phyloP scores from a whole-genome alignment of 2,888 invertebrate species.

The Agonopterix heracliana region DNA sequence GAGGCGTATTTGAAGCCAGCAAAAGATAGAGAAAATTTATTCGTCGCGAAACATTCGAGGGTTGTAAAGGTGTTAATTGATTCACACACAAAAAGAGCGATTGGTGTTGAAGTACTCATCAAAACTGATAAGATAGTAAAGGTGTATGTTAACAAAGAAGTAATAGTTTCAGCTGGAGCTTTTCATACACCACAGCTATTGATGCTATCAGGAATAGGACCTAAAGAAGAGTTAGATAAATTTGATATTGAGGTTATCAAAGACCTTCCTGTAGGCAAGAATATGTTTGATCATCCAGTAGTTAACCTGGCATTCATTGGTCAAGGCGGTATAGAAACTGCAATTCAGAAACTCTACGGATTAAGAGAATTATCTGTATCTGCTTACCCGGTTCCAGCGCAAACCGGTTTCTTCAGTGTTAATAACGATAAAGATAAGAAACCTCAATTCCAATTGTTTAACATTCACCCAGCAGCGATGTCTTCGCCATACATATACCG shows the following conservation, averaged over 20 bases:
- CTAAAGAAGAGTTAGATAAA: constrained; percentile 34
- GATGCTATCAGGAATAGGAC: constrained; percentile 59
- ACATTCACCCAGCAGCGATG: constrained; percentile 4
- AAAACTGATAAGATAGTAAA: constrained; percentile 29
- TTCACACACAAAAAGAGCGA: constrained; percentile 27
- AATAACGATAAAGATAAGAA: constrained; percentile 7
- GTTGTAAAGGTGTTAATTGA: constrained; percentile 50
- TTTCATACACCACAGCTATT: constrained; percentile 56
- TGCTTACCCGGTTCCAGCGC: constrained; percentile 13
- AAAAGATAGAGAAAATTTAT: constrained; percentile 42
- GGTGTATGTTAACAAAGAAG: constrained; percentile 42
- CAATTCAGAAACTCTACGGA: constrained; percentile 21
- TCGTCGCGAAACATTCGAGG: constrained; percentile 42
- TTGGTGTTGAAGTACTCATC: constrained; percentile 42
- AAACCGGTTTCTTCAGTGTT: constrained; percentile 15
- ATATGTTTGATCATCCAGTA: constrained; percentile 51
- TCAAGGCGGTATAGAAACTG: constrained; percentile 31
- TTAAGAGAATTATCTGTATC: constrained; percentile 20
- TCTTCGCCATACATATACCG: constrained; percentile 1
- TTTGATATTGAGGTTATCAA: constrained; percentile 35
- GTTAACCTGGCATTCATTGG: constrained; percentile 40
- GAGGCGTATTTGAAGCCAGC: constrained; percentile 45
- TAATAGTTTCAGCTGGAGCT: constrained; percentile 53
- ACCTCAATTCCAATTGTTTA: constrained; percentile 16
- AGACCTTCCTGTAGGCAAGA: constrained; percentile 56